Evolutionary conservation across 2,888 invertebrate species (phyloP).

Genomic region (Xestia c-nigrum): DNA sequence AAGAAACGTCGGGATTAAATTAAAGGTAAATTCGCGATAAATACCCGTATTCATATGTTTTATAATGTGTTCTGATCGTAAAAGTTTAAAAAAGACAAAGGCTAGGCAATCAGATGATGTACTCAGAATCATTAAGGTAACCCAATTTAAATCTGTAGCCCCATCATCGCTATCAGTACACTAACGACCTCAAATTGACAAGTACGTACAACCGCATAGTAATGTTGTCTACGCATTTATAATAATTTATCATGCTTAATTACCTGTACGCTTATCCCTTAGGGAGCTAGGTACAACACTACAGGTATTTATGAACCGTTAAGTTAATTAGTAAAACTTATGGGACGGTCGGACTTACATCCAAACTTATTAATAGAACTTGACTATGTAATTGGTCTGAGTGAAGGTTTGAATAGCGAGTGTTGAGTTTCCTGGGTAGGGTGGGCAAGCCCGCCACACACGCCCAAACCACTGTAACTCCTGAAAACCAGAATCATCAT

Average conservation of each 20-base stretch:
- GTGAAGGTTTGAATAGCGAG: background rate
- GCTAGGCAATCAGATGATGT: background rate
- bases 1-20: too few species aligned
- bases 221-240: slow-evolving; percentile 27
- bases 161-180: slow-evolving; percentile 13
- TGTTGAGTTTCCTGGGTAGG: background rate
- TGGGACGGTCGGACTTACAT: background rate
- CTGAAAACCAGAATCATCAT: too few species aligned
- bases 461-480: too few species aligned
- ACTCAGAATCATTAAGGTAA: background rate
- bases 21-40: too few species aligned
- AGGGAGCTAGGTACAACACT: slow-evolving; percentile 35
- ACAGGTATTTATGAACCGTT: slow-evolving; percentile 37
- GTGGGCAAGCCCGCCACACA: too few species aligned
- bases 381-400: background rate
- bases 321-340: slow-evolving; percentile 13
- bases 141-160: slow-evolving; percentile 9
- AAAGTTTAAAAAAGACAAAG: too few species aligned
- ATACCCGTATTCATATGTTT: too few species aligned
- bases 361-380: background rate
- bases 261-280: slow-evolving; percentile 27
- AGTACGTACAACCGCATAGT: slow-evolving; percentile 32
- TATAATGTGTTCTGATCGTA: too few species aligned
- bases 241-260: slow-evolving; percentile 44
- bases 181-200: slow-evolving; percentile 21